Conservation (phyloP, 2,888 invertebrate species). For the Diarsia mendica region DNA sequence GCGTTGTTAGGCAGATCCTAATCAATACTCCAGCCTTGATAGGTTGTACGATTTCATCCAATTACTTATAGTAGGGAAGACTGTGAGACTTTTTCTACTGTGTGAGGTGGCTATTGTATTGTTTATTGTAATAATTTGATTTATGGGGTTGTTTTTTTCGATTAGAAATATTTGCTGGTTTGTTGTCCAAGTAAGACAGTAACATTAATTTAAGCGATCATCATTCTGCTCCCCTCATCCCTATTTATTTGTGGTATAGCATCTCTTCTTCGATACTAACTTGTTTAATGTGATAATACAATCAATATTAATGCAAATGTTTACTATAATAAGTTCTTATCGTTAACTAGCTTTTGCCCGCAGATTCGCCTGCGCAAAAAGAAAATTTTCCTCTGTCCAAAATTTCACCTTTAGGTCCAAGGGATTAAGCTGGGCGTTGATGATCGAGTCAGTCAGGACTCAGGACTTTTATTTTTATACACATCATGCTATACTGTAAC, state of each 20-base stretch:
- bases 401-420: too few relatives aligned
- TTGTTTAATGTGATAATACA: too few relatives aligned
- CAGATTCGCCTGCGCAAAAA: too few relatives aligned
- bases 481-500: neutral
- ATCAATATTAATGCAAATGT: neutral
- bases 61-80: constrained; percentile 56
- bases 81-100: neutral
- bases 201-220: too few relatives aligned
- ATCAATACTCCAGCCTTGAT: constrained; percentile 58
- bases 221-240: too few relatives aligned
- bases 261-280: neutral
- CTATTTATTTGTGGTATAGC: too few relatives aligned
- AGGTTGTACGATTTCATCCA: constrained; percentile 70
- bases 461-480: too few relatives aligned
- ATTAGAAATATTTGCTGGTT: neutral
- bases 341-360: too few relatives aligned
- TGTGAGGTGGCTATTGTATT: neutral
- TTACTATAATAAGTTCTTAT: neutral
- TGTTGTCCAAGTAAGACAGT: too few relatives aligned
- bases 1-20: constrained; percentile 53
- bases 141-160: neutral
- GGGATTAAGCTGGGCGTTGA: too few relatives aligned
- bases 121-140: neutral
- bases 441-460: too few relatives aligned
- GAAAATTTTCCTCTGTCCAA: too few relatives aligned